Conservation (phyloP, 2,113 vertebrate genomes). For the Labeo rohita region DNA sequence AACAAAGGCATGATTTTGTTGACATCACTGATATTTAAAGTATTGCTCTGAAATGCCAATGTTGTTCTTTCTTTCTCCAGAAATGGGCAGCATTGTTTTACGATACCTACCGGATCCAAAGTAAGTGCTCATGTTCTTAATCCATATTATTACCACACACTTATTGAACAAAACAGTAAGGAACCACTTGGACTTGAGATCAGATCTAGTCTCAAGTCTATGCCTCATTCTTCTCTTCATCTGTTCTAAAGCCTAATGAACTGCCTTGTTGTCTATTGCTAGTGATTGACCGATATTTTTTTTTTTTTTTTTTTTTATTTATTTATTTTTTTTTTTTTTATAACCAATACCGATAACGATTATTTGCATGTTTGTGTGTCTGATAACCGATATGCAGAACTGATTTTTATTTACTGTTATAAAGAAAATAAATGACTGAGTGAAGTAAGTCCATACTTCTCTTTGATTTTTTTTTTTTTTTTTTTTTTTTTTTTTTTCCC, state of each 20-base stretch:
- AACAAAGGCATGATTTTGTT: not conserved
- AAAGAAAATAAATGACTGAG: too few relatives aligned
- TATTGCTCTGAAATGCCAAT: not conserved
- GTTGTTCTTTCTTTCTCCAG: conserved; percentile 66
- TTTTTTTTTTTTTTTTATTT: too few relatives aligned
- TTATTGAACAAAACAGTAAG: not conserved
- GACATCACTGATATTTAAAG: not conserved
- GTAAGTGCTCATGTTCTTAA: conserved; percentile 75
- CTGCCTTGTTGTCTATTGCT: not conserved
- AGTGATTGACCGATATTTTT: too few relatives aligned
- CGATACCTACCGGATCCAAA: conserved; percentile 88
- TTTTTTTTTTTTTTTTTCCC: too few relatives aligned
- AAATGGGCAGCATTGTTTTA: conserved; percentile 92
- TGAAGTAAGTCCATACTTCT: too few relatives aligned
- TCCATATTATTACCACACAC: not conserved
- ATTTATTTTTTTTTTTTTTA: too few relatives aligned
- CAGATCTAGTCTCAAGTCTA: not conserved
- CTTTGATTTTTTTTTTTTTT: too few relatives aligned
- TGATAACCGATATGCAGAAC: too few relatives aligned
- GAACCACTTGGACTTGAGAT: not conserved
- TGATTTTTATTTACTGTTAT: too few relatives aligned
- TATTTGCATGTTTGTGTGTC: too few relatives aligned
- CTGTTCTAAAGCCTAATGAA: not conserved
- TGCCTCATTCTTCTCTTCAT: not conserved
- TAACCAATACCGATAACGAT: too few relatives aligned